Evolutionary conservation across 2,113 vertebrate species (phyloP).

Genomic region (Symphodus melops): DNA sequence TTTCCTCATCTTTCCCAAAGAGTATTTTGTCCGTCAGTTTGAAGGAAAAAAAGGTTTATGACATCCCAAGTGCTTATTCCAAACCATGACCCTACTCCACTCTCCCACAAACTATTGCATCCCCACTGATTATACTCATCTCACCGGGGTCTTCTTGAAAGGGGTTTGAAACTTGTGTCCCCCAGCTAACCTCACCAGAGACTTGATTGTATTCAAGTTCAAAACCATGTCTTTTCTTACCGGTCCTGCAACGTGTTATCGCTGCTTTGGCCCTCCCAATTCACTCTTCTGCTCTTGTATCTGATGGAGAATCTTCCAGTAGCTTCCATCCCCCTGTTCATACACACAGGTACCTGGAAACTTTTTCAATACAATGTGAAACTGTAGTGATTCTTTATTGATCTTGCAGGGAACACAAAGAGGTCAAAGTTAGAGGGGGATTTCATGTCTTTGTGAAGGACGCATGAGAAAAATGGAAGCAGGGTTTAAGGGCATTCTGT

Average conservation of each 20-base stretch:
- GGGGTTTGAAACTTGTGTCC: conserved; percentile 58
- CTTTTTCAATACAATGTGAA: conserved; percentile 49
- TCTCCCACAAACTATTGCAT: conserved; percentile 67
- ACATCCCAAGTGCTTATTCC: conserved; percentile 45
- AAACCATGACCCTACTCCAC: conserved; percentile 51
- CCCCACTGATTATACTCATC: conserved; percentile 58
- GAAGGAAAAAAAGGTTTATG: conserved; percentile 38
- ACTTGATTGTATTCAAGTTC: conserved; percentile 56
- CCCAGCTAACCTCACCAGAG: conserved; percentile 62
- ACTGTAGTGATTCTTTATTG: conserved; percentile 50
- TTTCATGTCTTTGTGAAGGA: conserved; percentile 39
- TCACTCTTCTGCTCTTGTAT: conserved; percentile 28
- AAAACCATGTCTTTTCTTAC: conserved; percentile 45
- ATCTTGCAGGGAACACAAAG: conserved; percentile 30
- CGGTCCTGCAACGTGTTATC: conserved; percentile 24
- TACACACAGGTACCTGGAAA: conserved; percentile 15
- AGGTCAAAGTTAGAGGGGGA: conserved; percentile 35
- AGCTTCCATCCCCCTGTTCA: conserved; percentile 4
- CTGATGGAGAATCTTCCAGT: conserved; percentile 24
- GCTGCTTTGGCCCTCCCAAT: conserved; percentile 14
- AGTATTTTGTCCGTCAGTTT: conserved; percentile 45
- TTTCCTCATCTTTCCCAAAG: conserved; percentile 26
- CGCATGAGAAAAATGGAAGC: conserved; percentile 23
- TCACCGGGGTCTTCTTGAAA: conserved; percentile 46
- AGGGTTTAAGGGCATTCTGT: conserved; percentile 15